Percentiles rank a stretch among this genome's conserved stretches.
Conservation (phyloP, 2,113 vertebrate genomes). For the Tetrax tetrax region DNA sequence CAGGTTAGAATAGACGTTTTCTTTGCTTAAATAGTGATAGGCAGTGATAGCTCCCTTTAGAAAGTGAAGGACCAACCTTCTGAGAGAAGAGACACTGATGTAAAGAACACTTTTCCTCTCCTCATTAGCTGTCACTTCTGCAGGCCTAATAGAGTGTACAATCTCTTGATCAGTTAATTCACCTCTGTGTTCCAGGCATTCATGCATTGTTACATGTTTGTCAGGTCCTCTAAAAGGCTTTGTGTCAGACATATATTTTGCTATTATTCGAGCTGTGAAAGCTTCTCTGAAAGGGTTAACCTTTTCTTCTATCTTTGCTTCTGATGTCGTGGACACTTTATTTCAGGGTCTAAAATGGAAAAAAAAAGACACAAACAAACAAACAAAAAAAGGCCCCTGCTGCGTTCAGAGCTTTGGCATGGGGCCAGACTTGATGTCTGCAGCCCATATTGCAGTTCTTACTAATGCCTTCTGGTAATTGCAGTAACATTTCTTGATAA, state of each 20-base stretch:
- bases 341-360: neutral
- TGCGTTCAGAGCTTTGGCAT: neutral
- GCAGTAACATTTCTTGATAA: conserved; percentile 14
- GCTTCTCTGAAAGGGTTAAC: neutral
- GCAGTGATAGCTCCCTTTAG: neutral
- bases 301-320: neutral
- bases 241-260: neutral
- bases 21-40: neutral
- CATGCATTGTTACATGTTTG: neutral
- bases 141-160: neutral
- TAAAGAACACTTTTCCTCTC: neutral
- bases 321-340: neutral
- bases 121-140: neutral
- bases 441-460: neutral
- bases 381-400: neutral
- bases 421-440: neutral
- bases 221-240: neutral
- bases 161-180: conserved; percentile 1
- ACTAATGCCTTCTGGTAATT: neutral
- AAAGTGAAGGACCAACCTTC: neutral
- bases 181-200: conserved; percentile 5
- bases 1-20: neutral
- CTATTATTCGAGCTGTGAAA: neutral
- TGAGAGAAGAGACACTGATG: neutral
- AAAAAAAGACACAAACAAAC: neutral